These are phyloP conservation scores for Eurypyga helias DNA, from an alignment of 2,113 vertebrate species.

Conservation along the genomic window DNA sequence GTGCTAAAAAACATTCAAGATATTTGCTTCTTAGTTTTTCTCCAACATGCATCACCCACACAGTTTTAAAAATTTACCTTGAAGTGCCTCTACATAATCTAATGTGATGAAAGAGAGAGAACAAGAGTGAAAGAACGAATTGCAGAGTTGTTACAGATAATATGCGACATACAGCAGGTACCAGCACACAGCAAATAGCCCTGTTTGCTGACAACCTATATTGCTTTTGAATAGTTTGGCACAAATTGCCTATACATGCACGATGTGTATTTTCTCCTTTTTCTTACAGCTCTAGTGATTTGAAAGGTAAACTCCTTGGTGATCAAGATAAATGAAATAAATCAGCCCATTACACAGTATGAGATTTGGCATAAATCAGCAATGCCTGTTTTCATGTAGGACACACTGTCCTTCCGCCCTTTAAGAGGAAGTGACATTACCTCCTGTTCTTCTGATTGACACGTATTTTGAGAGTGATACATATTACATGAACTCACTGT, in stretches of 20 bases:
- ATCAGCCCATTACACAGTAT: background rate
- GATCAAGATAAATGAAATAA: slow-evolving; percentile 9
- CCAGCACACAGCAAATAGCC: slow-evolving; percentile 58
- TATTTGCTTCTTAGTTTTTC: slow-evolving; percentile 53
- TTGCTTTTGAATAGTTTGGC: slow-evolving; percentile 61
- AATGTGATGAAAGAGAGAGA: slow-evolving; percentile 70
- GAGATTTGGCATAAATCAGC: background rate
- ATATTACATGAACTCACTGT: background rate
- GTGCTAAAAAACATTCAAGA: slow-evolving; percentile 51
- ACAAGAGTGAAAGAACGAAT: slow-evolving; percentile 49
- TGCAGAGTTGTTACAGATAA: slow-evolving; percentile 62
- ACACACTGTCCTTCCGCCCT: background rate
- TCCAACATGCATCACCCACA: slow-evolving; percentile 21
- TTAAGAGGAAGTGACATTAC: background rate
- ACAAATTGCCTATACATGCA: slow-evolving; percentile 40
- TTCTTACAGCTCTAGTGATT: background rate
- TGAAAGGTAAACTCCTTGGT: slow-evolving; percentile 2
- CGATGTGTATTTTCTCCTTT: background rate
- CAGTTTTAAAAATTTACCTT: slow-evolving; percentile 70
- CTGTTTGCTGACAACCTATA: slow-evolving; percentile 62
- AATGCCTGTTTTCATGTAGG: background rate
- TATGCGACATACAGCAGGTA: slow-evolving; percentile 29
- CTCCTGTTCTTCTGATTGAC: background rate
- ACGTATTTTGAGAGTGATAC: background rate
- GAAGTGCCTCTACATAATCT: slow-evolving; percentile 67